These are phyloP conservation scores for Macrostomum cliftonense DNA, from an alignment of 2,888 invertebrate genomes.

Conservation along the genomic window DNA sequence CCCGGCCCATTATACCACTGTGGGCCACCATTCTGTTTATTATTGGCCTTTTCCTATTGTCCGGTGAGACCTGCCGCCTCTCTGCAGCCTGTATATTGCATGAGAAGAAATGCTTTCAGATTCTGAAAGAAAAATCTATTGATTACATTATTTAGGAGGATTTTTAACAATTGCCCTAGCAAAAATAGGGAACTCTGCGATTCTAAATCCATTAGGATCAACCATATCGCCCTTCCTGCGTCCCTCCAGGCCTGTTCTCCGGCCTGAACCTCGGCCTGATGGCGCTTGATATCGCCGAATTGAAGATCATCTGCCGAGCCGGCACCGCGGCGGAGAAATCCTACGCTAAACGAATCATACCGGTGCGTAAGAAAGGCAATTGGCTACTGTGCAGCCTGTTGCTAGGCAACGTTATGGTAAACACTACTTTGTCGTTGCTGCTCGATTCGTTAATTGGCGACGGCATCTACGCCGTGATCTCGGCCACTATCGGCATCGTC, in stretches of 20 bases:
- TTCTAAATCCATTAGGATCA: too few species aligned
- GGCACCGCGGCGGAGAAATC: conserved; percentile 13
- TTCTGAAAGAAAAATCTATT: too few species aligned
- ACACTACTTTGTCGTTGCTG: conserved; percentile 12
- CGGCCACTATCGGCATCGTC: conserved; percentile 14
- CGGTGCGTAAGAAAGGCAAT: conserved; percentile 15
- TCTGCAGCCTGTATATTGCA: too few species aligned
- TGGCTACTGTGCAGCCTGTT: conserved; percentile 16
- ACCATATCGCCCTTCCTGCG: too few species aligned
- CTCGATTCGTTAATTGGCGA: conserved; percentile 11
- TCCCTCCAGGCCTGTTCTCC: conserved; percentile 12
- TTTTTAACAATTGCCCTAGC: too few species aligned
- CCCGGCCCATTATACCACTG: too few species aligned
- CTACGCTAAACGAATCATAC: conserved; percentile 15
- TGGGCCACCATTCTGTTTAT: too few species aligned
- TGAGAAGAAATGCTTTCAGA: too few species aligned
- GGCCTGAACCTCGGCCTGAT: conserved; percentile 17
- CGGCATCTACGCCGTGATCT: conserved; percentile 12
- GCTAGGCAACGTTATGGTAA: conserved; percentile 16
- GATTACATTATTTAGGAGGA: too few species aligned
- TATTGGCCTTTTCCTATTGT: conserved; percentile 54
- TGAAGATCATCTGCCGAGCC: conserved; percentile 14
- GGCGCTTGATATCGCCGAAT: conserved; percentile 13
- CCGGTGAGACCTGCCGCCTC: conserved; percentile 30
- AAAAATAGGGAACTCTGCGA: too few species aligned